Evolutionary conservation across 1,140 invertebrate genomes (phyloP).

Genomic region (Chionoecetes opilio): DNA sequence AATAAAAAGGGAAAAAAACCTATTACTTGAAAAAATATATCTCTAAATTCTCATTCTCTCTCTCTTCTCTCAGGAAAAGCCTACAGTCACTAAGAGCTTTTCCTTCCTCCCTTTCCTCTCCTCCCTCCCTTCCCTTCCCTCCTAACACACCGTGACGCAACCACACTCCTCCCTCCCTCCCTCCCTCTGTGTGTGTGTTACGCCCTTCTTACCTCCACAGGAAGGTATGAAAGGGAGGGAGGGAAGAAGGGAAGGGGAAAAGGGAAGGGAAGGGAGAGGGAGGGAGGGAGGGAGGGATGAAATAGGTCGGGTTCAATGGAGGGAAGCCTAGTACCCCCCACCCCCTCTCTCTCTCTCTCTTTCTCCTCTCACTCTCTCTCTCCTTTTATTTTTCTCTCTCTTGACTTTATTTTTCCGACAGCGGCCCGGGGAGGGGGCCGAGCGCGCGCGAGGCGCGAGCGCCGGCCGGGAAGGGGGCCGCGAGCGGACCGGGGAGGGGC

Average conservation of each 20-base stretch:
- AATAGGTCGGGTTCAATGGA: constrained; percentile 32
- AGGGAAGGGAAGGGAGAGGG: neutral
- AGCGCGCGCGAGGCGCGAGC: too few species aligned
- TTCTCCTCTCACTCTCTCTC: neutral
- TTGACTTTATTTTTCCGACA: too few species aligned
- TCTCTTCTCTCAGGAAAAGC: constrained; percentile 45
- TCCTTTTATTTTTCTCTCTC: neutral
- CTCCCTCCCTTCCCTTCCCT: neutral
- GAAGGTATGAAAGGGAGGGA: constrained; percentile 42
- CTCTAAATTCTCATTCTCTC: neutral
- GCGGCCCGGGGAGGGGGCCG: too few species aligned
- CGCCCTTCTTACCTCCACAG: neutral
- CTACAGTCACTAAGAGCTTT: neutral
- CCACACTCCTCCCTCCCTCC: neutral
- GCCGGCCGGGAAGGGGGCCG: too few species aligned
- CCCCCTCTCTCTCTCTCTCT: constrained; percentile 20
- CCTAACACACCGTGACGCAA: constrained; percentile 16
- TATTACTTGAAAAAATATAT: neutral
- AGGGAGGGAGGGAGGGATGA: neutral
- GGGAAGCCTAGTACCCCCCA: neutral
- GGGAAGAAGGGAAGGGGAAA: neutral
- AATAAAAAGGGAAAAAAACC: neutral
- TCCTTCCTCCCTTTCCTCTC: neutral
- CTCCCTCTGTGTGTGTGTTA: neutral
- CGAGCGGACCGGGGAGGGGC: too few species aligned